phyloP scores from a whole-genome alignment of 2,113 vertebrate genomes.

The Sarotherodon lohbergeri region DNA sequence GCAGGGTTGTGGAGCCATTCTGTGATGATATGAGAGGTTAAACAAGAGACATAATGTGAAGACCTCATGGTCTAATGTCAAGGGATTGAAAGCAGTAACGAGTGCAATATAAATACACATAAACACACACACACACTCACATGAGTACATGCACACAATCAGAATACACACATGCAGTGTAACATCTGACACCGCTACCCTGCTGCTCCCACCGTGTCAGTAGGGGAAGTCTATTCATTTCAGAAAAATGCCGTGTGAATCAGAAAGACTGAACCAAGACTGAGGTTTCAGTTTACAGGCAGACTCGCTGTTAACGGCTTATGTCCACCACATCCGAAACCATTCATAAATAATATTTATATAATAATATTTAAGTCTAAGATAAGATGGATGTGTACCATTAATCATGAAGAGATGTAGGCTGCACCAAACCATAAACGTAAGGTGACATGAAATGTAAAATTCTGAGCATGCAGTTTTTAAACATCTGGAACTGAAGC shows the following conservation, averaged over 20 bases:
- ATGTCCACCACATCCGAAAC: constrained; percentile 31
- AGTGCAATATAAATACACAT: neutral
- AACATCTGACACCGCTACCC: constrained; percentile 57
- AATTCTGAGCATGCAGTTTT: neutral
- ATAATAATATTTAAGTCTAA: constrained; percentile 8
- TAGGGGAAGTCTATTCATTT: constrained; percentile 54
- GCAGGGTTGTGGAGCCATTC: neutral
- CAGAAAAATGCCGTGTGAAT: constrained; percentile 49
- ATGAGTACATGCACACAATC: neutral
- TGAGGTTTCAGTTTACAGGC: constrained; percentile 54
- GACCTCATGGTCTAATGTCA: neutral
- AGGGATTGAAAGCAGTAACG: neutral
- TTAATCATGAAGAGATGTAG: neutral
- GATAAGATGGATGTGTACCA: neutral
- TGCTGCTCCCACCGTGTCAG: constrained; percentile 49
- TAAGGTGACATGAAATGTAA: neutral
- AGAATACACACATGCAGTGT: neutral
- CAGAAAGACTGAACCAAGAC: constrained; percentile 26
- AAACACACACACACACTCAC: neutral
- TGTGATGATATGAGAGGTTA: neutral
- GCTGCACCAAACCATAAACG: neutral
- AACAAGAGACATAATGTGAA: constrained; percentile 10
- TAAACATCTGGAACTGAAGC: constrained; percentile 4
- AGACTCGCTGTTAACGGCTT: constrained; percentile 40
- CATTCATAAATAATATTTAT: constrained; percentile 55